Evolutionary conservation across 2,888 invertebrate genomes (phyloP).

Genomic region (Noctua fimbriata): DNA sequence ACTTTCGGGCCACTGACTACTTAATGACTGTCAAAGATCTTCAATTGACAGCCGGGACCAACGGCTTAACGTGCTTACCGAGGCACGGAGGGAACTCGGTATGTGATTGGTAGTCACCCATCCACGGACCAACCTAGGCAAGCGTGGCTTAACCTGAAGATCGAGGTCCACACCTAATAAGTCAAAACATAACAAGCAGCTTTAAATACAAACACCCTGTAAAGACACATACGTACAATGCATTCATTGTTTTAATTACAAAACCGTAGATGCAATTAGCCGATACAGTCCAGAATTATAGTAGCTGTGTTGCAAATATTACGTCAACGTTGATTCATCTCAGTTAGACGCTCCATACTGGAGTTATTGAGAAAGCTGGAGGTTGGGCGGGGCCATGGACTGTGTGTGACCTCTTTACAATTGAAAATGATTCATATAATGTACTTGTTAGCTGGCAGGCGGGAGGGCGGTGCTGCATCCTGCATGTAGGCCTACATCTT

Average conservation of each 20-base stretch:
- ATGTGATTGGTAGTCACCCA: not conserved
- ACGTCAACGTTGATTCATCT: slow-evolving; percentile 62
- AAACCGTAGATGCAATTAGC: slow-evolving; percentile 65
- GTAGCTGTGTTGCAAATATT: slow-evolving; percentile 53
- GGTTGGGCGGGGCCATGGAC: not conserved
- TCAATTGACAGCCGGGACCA: no score
- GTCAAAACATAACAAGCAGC: not conserved
- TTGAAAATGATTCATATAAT: not conserved
- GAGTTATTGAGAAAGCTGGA: slow-evolving; percentile 44
- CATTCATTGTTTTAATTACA: slow-evolving; percentile 69
- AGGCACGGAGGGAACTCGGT: not conserved
- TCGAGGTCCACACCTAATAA: not conserved
- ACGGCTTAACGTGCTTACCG: not conserved
- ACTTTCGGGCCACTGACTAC: not conserved
- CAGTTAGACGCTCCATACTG: not conserved
- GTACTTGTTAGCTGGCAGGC: not conserved
- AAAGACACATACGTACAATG: slow-evolving; percentile 56
- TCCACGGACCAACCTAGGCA: not conserved
- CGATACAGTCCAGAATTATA: slow-evolving; percentile 59
- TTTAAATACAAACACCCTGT: slow-evolving; percentile 30
- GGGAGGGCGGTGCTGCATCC: no score
- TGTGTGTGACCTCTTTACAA: slow-evolving; percentile 25
- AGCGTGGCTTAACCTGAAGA: not conserved
- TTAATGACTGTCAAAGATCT: no score
- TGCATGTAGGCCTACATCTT: no score